Evolutionary conservation across 37 sponge, comb jelly and placozoan genomes (phyloP).

Genomic region (Mnemiopsis leidyi): DNA sequence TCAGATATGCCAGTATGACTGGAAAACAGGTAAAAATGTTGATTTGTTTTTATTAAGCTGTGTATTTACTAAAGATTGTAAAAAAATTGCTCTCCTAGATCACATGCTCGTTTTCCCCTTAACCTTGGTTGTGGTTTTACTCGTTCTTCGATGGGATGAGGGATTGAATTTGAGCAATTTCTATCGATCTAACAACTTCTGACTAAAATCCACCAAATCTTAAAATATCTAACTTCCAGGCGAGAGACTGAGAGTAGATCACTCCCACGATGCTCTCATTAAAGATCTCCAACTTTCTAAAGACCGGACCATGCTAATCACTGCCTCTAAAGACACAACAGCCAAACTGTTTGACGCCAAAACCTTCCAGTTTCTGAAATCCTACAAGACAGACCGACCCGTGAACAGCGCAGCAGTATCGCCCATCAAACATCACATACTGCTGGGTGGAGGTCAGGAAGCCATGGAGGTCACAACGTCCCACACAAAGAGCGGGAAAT

Average conservation of each 20-base stretch:
- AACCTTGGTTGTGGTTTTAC: background rate
- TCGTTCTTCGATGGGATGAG: no score
- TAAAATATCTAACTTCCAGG: slow-evolving; percentile 8
- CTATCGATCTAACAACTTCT: no score
- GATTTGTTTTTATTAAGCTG: background rate
- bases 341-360: slow-evolving; percentile 92
- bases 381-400: slow-evolving; percentile 90
- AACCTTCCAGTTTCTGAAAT: slow-evolving; percentile 78
- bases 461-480: slow-evolving; percentile 98
- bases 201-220: background rate
- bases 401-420: slow-evolving; percentile 97
- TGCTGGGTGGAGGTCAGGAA: slow-evolving; percentile 98
- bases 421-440: slow-evolving; percentile 84
- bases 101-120: background rate
- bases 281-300: slow-evolving; percentile 62
- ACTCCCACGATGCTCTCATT: slow-evolving; percentile 54
- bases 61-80: no score
- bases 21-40: slow-evolving; percentile 41
- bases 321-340: slow-evolving; percentile 87
- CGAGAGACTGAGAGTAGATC: slow-evolving; percentile 26
- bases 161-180: no score
- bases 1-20: slow-evolving; percentile 72
- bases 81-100: no score
- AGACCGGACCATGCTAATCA: slow-evolving; percentile 82
- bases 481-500: slow-evolving; percentile 88